Conservation (phyloP, 1,140 invertebrate species). For the Limonius californicus region DNA sequence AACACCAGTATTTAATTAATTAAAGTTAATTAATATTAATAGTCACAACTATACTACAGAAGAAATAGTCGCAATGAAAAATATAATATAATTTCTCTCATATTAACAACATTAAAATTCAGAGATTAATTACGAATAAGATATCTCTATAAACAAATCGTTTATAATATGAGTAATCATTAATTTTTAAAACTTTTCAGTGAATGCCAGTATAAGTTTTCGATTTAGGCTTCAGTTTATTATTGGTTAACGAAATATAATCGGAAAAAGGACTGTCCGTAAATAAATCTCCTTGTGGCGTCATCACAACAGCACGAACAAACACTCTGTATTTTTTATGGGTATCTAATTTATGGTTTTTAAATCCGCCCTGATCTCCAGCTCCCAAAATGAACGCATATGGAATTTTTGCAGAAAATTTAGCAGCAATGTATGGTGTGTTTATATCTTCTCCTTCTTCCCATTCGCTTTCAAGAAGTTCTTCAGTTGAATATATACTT, state of each 20-base stretch:
- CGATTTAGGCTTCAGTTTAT: not conserved
- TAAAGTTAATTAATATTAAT: too few species aligned
- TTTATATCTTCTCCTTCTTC: slow-evolving; percentile 65
- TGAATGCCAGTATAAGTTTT: not conserved
- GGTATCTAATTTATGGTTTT: slow-evolving; percentile 79
- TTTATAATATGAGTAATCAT: not conserved
- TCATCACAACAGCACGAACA: slow-evolving; percentile 90
- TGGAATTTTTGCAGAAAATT: slow-evolving; percentile 87
- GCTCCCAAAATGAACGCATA: slow-evolving; percentile 87
- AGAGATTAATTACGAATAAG: not conserved
- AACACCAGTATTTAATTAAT: too few species aligned
- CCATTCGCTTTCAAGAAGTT: slow-evolving; percentile 66
- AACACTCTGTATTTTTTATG: slow-evolving; percentile 86
- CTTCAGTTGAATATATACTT: slow-evolving; percentile 83
- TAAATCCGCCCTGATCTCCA: slow-evolving; percentile 84
- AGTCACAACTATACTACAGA: too few species aligned
- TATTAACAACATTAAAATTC: too few species aligned
- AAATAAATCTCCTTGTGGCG: slow-evolving; percentile 88
- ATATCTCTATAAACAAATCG: not conserved
- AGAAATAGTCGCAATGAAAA: too few species aligned
- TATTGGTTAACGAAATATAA: slow-evolving; percentile 61
- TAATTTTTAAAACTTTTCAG: not conserved
- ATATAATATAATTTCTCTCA: too few species aligned
- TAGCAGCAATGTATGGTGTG: slow-evolving; percentile 87
- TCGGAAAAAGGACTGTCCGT: slow-evolving; percentile 94